These are phyloP conservation scores for Babylonia areolata DNA, from an alignment of 1,140 invertebrate species.

Conservation along the genomic window DNA sequence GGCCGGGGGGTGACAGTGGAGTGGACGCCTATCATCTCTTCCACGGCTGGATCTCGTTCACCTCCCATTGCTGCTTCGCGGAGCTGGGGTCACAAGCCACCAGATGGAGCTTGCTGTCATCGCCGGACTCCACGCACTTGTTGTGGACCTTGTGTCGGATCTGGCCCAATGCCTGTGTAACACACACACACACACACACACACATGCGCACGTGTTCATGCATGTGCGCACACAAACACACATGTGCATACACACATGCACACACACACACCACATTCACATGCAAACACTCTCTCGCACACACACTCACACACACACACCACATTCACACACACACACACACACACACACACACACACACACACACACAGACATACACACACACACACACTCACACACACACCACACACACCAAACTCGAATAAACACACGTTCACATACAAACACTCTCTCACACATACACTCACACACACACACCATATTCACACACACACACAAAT, in stretches of 20 bases:
- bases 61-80: constrained; percentile 57
- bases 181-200: background rate
- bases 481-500: too few relatives aligned
- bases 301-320: background rate
- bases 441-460: background rate
- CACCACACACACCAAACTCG: background rate
- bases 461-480: too few relatives aligned
- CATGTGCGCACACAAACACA: background rate
- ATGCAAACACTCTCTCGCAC: background rate
- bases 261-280: constrained; percentile 18
- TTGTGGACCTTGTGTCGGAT: constrained; percentile 56
- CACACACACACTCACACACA: background rate
- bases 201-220: background rate
- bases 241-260: background rate
- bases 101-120: constrained; percentile 60
- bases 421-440: background rate
- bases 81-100: constrained; percentile 50
- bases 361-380: background rate
- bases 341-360: background rate
- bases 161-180: constrained; percentile 53
- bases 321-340: background rate
- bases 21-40: constrained; percentile 46
- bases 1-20: too few relatives aligned
- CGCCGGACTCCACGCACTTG: constrained; percentile 62
- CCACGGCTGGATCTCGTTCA: constrained; percentile 64